Evolutionary conservation across 2,113 vertebrate genomes (phyloP).

Genomic region (Crypturellus undulatus): DNA sequence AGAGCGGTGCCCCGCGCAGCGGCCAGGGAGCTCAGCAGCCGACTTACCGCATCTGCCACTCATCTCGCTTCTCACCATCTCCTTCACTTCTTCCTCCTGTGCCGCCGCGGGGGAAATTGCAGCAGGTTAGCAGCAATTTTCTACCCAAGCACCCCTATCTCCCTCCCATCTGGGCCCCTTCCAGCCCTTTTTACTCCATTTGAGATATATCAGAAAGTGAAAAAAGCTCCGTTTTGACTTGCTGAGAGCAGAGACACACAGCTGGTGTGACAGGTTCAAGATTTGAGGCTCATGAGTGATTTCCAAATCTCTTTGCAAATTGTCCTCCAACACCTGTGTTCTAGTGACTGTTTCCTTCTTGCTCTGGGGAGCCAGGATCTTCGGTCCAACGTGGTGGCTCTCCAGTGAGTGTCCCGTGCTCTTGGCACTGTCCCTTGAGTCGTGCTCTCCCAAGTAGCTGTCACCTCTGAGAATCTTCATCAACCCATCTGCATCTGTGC

Average conservation of each 20-base stretch:
- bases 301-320: background rate
- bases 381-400: fast-evolving
- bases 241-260: fast-evolving
- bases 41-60: constrained; percentile 85
- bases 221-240: background rate
- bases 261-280: background rate
- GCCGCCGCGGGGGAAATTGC: fast-evolving
- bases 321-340: background rate
- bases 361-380: fast-evolving
- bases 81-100: constrained; percentile 87
- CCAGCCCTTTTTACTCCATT: background rate
- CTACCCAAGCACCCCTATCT: fast-evolving
- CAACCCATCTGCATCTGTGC: background rate
- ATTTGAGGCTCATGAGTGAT: background rate
- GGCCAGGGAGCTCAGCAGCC: fast-evolving
- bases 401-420: background rate
- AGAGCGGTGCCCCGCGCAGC: background rate
- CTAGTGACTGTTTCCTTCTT: background rate
- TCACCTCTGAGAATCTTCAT: background rate
- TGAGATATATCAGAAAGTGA: background rate
- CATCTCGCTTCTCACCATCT: constrained; percentile 83
- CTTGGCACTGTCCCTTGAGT: background rate
- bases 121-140: background rate
- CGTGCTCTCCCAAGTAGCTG: fast-evolving
- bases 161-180: background rate